Evolutionary conservation across 2,113 vertebrate species (phyloP).

Genomic region (Crotalus viridis): DNA sequence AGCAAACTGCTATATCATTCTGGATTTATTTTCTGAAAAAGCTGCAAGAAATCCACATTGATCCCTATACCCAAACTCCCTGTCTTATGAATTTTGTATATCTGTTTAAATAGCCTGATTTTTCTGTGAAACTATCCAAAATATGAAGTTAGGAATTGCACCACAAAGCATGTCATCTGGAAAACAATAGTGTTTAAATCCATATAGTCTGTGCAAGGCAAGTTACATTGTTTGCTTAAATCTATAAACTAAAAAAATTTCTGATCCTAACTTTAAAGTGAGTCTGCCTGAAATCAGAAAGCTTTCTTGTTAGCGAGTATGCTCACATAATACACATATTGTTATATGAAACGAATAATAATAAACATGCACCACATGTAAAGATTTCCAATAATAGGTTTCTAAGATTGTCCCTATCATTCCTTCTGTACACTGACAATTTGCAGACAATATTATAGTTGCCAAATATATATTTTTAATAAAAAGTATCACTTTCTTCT

Average conservation of each 20-base stretch:
- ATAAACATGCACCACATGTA: neutral
- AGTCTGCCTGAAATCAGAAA: neutral
- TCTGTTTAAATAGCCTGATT: neutral
- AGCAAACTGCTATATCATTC: neutral
- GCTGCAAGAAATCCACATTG: neutral
- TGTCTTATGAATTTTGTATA: neutral
- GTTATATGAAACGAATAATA: neutral
- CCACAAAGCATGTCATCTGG: neutral
- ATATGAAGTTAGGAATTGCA: neutral
- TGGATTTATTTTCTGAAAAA: neutral
- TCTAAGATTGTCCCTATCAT: conserved; percentile 21
- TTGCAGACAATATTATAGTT: conserved; percentile 38
- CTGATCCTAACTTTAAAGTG: neutral
- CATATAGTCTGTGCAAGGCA: neutral
- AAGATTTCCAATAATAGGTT: conserved; percentile 4
- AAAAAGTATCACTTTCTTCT: neutral
- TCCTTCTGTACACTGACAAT: conserved; percentile 44
- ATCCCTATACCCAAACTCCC: neutral
- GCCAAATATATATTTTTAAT: conserved; percentile 11
- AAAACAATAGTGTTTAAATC: neutral
- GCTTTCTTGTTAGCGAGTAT: neutral
- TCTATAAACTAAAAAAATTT: neutral
- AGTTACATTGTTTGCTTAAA: neutral
- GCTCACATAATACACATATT: neutral
- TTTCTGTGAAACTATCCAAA: neutral